phyloP scores from a whole-genome alignment of 2,888 invertebrate species.

The Homarus gammarus region DNA sequence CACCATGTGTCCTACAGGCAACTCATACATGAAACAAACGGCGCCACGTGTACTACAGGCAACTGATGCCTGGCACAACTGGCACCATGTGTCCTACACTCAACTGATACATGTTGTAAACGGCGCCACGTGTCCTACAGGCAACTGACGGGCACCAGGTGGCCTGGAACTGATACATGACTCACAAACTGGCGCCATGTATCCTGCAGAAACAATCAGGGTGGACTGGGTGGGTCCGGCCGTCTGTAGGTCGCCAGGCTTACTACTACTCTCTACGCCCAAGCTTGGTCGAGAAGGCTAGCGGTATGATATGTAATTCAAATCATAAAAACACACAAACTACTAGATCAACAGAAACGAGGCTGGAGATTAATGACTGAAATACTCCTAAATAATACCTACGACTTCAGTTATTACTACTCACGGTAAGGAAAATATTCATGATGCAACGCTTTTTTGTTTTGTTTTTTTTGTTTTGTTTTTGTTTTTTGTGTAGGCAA shows the following conservation, averaged over 20 bases:
- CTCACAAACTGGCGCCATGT: slow-evolving; percentile 26
- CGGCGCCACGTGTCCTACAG: background rate
- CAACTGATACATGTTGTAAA: slow-evolving; percentile 18
- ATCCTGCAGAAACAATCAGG: background rate
- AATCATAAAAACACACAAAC: background rate
- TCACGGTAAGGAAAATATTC: background rate
- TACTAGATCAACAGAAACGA: background rate
- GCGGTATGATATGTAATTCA: slow-evolving; percentile 4
- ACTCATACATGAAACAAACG: slow-evolving; percentile 2
- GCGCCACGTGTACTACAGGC: slow-evolving; percentile 13
- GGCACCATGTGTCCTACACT: slow-evolving; percentile 25
- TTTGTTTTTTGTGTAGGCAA: too few relatives aligned
- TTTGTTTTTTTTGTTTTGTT: background rate
- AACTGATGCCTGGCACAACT: background rate
- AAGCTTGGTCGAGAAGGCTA: background rate
- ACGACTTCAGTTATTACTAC: background rate
- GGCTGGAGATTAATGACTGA: background rate
- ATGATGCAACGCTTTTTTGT: background rate
- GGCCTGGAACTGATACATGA: too few relatives aligned
- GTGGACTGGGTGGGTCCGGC: too few relatives aligned
- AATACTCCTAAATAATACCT: background rate
- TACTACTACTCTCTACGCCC: background rate
- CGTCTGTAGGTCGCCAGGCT: too few relatives aligned
- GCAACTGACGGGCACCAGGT: too few relatives aligned
- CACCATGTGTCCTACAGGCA: background rate